Percentiles rank a stretch among this genome's conserved stretches.
Conservation (phyloP, 2,888 invertebrate genomes). For the Yponomeuta malinellus region DNA sequence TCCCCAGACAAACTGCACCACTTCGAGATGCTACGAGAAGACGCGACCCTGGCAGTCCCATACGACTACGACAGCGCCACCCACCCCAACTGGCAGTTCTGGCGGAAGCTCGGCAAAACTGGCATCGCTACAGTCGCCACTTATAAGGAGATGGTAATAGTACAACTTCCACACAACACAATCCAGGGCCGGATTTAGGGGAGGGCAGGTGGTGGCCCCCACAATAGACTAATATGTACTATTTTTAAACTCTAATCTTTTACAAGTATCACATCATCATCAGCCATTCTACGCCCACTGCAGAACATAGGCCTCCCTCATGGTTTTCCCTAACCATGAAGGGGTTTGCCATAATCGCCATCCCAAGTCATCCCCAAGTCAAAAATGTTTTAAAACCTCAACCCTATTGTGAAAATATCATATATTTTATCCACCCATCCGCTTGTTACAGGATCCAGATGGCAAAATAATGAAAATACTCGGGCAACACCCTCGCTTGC, state of each 20-base stretch:
- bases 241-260: no score
- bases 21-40: constrained; percentile 54
- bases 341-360: no score
- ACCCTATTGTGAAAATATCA: not conserved
- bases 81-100: constrained; percentile 64
- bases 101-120: constrained; percentile 49
- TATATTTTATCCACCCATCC: no score
- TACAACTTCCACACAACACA: not conserved
- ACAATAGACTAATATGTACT: no score
- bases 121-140: constrained; percentile 64
- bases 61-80: constrained; percentile 60
- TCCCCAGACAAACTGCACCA: constrained; percentile 59
- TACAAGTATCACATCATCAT: no score
- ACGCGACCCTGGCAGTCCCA: constrained; percentile 46
- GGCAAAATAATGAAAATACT: constrained; percentile 49
- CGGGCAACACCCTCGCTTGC: constrained; percentile 45
- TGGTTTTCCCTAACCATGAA: no score
- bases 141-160: constrained; percentile 42
- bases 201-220: no score
- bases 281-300: no score
- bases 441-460: constrained; percentile 48
- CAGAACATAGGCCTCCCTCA: no score
- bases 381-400: not conserved
- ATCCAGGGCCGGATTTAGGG: no score
- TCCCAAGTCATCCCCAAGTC: no score